phyloP scores from a whole-genome alignment of 1,140 invertebrate species.

The Asbolus verrucosus region DNA sequence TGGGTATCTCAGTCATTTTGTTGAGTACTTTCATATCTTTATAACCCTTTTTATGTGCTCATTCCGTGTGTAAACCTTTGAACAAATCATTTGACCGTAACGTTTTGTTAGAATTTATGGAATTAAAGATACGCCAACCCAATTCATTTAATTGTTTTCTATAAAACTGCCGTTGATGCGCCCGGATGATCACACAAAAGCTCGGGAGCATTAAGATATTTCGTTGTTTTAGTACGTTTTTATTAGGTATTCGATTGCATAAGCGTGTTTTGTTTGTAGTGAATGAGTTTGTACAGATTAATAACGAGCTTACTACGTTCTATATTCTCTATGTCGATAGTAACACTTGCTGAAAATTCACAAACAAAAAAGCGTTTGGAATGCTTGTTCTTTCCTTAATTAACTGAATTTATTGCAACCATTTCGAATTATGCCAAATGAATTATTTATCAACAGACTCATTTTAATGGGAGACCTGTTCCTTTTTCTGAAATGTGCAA shows the following conservation, averaged over 20 bases:
- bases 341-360: not conserved
- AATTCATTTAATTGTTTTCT: no score
- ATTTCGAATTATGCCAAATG: not conserved
- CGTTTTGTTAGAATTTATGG: no score
- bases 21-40: not conserved
- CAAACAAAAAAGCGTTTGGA: not conserved
- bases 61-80: not conserved
- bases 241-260: no score
- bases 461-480: not conserved
- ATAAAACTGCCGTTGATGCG: no score
- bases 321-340: not conserved
- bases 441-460: slow-evolving; percentile 19
- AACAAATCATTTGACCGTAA: no score
- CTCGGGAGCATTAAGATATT: no score
- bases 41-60: not conserved
- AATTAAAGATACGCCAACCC: no score
- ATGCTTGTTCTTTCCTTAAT: slow-evolving; percentile 13
- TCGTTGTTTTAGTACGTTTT: not conserved
- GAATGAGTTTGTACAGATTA: no score
- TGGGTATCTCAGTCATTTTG: not conserved
- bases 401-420: slow-evolving; percentile 19
- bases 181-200: no score
- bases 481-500: not conserved
- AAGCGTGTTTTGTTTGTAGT: no score
- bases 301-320: no score